Percentiles rank a stretch among this genome's conserved stretches.
Conservation (phyloP, 2,888 invertebrate genomes). For the Acheta domesticus region DNA sequence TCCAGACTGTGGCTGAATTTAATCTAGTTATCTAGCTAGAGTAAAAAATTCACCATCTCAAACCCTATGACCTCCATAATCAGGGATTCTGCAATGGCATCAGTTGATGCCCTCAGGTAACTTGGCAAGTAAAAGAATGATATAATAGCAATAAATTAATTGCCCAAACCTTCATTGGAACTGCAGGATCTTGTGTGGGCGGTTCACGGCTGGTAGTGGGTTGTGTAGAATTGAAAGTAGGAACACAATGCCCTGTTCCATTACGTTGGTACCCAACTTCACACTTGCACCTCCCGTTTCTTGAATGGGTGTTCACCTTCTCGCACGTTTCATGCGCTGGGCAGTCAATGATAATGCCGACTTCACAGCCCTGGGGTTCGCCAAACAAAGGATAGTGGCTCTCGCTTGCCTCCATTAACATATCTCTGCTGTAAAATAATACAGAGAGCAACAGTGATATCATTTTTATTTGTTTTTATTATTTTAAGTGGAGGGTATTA, state of each 20-base stretch:
- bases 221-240: background rate
- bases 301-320: slow-evolving; percentile 52
- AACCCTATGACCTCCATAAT: no score
- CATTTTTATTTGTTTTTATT: no score
- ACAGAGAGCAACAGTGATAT: no score
- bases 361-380: slow-evolving; percentile 58
- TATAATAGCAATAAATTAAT: no score
- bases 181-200: background rate
- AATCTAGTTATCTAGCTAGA: no score
- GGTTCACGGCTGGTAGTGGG: background rate
- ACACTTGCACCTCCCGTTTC: slow-evolving; percentile 71
- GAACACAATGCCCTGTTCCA: slow-evolving; percentile 39
- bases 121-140: no score
- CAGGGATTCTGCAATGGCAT: no score
- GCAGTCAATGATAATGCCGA: slow-evolving; percentile 58
- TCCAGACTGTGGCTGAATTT: no score
- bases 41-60: no score
- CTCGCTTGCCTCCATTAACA: slow-evolving; percentile 27
- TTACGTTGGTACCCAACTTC: slow-evolving; percentile 59
- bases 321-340: slow-evolving; percentile 69
- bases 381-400: slow-evolving; percentile 21
- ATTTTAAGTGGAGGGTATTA: no score
- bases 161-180: background rate
- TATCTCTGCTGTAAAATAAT: slow-evolving; percentile 4
- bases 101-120: no score